Conservation (phyloP, 2,113 vertebrate genomes). For the Corythaixoides concolor region DNA sequence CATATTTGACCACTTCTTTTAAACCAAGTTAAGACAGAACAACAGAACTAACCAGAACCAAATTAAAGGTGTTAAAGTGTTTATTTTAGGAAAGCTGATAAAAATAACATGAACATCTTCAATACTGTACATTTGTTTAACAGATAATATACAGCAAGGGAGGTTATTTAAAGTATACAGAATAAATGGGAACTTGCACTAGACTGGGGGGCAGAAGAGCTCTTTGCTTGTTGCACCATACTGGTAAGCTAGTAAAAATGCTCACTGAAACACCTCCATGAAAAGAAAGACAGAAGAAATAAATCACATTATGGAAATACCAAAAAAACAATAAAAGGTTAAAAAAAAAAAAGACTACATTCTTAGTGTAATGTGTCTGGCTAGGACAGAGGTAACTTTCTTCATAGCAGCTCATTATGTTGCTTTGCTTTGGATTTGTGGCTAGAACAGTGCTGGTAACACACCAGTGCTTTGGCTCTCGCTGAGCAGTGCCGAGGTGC, state of each 20-base stretch:
- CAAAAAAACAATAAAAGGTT: neutral
- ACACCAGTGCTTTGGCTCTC: neutral
- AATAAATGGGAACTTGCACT: neutral
- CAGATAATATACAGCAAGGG: neutral
- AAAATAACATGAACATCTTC: neutral
- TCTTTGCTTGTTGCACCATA: neutral
- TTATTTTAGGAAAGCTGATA: neutral
- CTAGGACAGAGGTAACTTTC: neutral
- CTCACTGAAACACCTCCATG: neutral
- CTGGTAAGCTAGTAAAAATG: neutral
- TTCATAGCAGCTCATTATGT: rapidly evolving
- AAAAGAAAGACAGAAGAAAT: neutral
- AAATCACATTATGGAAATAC: neutral
- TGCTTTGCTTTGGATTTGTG: neutral
- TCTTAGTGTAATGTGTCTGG: neutral
- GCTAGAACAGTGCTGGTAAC: neutral
- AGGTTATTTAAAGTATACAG: neutral
- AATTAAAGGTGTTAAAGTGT: neutral
- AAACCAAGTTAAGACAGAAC: neutral
- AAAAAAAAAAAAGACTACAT: conserved; percentile 1
- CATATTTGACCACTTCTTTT: neutral
- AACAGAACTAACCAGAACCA: neutral
- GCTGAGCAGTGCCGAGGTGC: neutral
- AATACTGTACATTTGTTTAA: conserved; percentile 21
- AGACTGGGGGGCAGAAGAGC: neutral